Evolutionary conservation across 2,888 invertebrate species (phyloP), one percentile per base, ranked within the genome.

Genomic region (Toxonevra muliebris): DNA sequence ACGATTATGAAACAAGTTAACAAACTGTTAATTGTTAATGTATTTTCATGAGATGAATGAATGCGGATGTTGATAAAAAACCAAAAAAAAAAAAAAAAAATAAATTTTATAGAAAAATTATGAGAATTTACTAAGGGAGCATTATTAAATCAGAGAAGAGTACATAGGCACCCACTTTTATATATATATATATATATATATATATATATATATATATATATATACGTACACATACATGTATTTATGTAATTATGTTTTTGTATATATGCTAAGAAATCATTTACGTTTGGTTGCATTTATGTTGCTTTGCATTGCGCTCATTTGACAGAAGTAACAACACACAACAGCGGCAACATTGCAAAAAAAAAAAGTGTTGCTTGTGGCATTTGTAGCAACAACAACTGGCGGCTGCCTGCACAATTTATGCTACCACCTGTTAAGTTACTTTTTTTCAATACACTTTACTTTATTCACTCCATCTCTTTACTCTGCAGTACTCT

Each of bases 281-380:
- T 74, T 70, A 73, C 74, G 73, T 71, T 68, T 74, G 70, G 74
- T 71, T 74, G 74, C 73, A 69, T 71, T 71, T 66, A 61, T 66
- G 70, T 66, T 68, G 70, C 66, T 13, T 12, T 43, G 42, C 50
- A 55, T 17, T 58, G 40, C 30, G 43, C 30, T 4, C 30, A 30
- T 30, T 30, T 30, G 30, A 30, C 30, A 30, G 30, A 30, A 30
- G 30, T n/a, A n/a, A n/a, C n/a, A n/a, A n/a, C n/a, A n/a, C n/a
- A n/a, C 30, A 30, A 7, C 30, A 30, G 30, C 30, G 30, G 30
- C 30, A 30, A 30, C 7, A 30, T 30, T 30, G 30, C 30, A 30
- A 30, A 30, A 30, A 30, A 30, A 30, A 30, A 50, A 19, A 40
- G 61, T 70, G 63, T 68, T 71, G 66, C 69, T 65, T 65, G 66